A percentile compares a stretch with the other conserved stretches of the same genome.
Conservation (phyloP, 2,888 invertebrate genomes). For the Vanessa cardui region DNA sequence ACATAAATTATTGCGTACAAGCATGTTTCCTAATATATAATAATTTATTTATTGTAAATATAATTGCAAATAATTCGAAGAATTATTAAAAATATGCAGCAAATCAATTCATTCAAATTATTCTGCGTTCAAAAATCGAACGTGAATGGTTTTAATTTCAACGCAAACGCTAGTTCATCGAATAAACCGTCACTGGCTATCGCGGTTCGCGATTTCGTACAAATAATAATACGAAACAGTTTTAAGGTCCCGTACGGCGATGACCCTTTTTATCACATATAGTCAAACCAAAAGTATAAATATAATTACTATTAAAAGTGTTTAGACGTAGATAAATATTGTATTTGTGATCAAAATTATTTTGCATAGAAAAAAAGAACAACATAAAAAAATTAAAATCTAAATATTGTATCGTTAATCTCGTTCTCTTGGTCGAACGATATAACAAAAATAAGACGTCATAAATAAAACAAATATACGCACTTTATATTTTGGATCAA, state of each 20-base stretch:
- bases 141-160: constrained; percentile 4
- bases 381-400: no score
- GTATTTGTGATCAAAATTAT: no score
- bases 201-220: neutral
- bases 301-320: neutral
- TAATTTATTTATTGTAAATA: no score
- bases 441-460: no score
- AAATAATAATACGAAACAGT: constrained; percentile 5
- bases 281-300: neutral
- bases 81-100: neutral
- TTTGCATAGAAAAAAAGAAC: no score
- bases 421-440: no score
- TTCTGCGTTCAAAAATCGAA: neutral
- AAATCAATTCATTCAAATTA: constrained; percentile 2
- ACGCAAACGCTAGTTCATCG: neutral
- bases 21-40: no score
- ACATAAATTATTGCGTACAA: no score
- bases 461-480: no score
- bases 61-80: neutral
- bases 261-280: neutral
- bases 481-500: no score
- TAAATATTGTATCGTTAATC: no score
- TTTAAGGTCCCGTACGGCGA: constrained; percentile 7
- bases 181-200: neutral
- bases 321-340: neutral